Conservation (phyloP, 2,888 invertebrate species). For the Eulithis prunata region DNA sequence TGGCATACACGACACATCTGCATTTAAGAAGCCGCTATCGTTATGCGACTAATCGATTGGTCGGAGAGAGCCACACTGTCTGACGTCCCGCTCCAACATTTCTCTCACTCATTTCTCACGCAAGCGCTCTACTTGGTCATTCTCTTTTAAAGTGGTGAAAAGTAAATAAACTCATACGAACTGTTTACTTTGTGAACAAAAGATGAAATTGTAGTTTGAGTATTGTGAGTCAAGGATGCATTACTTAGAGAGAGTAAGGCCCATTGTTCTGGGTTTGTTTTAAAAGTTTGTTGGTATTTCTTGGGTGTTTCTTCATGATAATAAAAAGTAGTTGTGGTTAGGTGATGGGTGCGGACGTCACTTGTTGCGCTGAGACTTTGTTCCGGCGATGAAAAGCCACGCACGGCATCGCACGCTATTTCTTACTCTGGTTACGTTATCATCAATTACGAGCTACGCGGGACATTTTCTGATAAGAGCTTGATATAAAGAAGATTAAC, state of each 20-base stretch:
- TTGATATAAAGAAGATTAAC: constrained; percentile 9
- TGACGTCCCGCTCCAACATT: constrained; percentile 62
- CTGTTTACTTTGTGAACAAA: constrained; percentile 69
- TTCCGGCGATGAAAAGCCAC: constrained; percentile 78
- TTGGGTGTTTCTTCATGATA: constrained; percentile 44
- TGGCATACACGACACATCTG: constrained; percentile 82
- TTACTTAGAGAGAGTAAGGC: constrained; percentile 21
- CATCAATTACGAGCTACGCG: constrained; percentile 57
- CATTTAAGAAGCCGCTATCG: constrained; percentile 85
- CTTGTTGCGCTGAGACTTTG: constrained; percentile 80
- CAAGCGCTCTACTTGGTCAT: constrained; percentile 63
- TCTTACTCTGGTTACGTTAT: constrained; percentile 64
- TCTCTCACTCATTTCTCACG: constrained; percentile 70
- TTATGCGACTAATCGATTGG: constrained; percentile 85
- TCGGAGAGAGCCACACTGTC: constrained; percentile 78
- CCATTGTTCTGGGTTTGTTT: constrained; percentile 24
- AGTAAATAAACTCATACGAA: constrained; percentile 81
- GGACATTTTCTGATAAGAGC: constrained; percentile 28
- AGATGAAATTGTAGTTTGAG: constrained; percentile 56
- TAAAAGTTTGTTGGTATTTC: constrained; percentile 31
- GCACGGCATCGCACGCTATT: constrained; percentile 74
- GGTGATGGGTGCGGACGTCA: constrained; percentile 63
- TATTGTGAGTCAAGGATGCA: constrained; percentile 42
- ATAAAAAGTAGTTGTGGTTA: constrained; percentile 58
- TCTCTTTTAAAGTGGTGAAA: constrained; percentile 78